A percentile compares a stretch with the other conserved stretches of the same genome.
phyloP scores from a whole-genome alignment of 2,113 vertebrate genomes.

The Atherinomorus stipes region DNA sequence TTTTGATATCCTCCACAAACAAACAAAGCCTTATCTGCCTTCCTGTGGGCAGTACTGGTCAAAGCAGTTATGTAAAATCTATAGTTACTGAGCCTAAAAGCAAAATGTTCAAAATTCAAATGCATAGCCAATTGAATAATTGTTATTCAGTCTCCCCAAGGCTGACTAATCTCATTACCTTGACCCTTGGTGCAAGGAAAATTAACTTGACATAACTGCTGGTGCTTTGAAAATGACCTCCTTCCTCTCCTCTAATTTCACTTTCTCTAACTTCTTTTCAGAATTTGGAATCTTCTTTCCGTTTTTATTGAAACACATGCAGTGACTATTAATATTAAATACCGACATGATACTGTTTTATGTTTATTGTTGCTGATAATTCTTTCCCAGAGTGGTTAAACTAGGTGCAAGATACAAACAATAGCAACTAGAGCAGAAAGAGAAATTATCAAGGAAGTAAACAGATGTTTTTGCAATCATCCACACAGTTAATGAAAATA shows the following conservation, averaged over 20 bases:
- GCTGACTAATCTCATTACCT: constrained; percentile 39
- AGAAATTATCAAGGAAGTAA: not conserved
- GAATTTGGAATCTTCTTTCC: not conserved
- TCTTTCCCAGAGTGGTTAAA: not conserved
- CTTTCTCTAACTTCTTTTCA: not conserved
- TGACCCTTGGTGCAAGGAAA: constrained; percentile 9
- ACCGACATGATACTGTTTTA: not conserved
- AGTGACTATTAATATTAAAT: too few relatives aligned
- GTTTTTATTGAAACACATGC: not conserved
- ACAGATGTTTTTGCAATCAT: too few relatives aligned
- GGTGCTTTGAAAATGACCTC: not conserved
- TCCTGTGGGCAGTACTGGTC: not conserved
- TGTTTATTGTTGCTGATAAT: not conserved
- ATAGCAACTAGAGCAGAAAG: not conserved
- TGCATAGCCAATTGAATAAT: constrained; percentile 10
- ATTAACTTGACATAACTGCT: constrained; percentile 14
- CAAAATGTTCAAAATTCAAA: constrained; percentile 7
- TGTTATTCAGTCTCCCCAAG: constrained; percentile 26
- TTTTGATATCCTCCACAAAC: not conserved
- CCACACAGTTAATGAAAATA: not conserved
- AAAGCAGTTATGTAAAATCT: constrained; percentile 17
- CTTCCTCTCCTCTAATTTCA: not conserved
- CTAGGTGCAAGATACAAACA: not conserved
- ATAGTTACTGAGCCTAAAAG: not conserved
- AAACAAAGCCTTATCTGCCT: constrained; percentile 6